Conservation (phyloP, 2,797 vertebrate genomes). For the Xiphorhynchus erythropygius region DNA sequence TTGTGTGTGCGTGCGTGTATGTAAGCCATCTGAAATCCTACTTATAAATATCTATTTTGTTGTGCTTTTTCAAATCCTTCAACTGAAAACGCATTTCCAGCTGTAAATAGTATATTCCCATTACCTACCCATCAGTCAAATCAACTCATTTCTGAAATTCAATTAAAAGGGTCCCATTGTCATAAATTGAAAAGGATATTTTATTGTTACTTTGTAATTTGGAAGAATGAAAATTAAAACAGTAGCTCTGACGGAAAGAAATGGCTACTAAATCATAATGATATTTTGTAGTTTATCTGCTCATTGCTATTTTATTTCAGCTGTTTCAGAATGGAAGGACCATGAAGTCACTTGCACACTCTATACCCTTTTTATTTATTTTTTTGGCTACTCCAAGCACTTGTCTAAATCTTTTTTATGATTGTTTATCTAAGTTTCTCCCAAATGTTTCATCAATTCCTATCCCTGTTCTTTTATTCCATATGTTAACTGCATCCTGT, state of each 20-base stretch:
- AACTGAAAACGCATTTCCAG: background rate
- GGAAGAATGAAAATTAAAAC: constrained; percentile 61
- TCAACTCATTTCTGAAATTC: constrained; percentile 32
- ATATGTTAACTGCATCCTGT: constrained; percentile 63
- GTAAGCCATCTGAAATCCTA: background rate
- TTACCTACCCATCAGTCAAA: constrained; percentile 49
- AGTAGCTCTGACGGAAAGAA: constrained; percentile 55
- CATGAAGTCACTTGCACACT: constrained; percentile 38
- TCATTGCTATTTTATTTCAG: constrained; percentile 63
- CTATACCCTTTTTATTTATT: constrained; percentile 47
- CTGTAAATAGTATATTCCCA: constrained; percentile 29
- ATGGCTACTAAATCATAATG: constrained; percentile 56
- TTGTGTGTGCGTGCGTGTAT: background rate
- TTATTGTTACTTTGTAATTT: constrained; percentile 64
- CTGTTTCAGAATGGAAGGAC: constrained; percentile 46
- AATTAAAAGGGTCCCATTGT: constrained; percentile 15
- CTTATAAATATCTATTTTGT: constrained; percentile 31
- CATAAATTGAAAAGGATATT: constrained; percentile 12
- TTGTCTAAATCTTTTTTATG: constrained; percentile 64
- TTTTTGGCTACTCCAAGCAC: constrained; percentile 54
- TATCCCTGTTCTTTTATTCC: constrained; percentile 56
- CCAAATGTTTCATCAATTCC: constrained; percentile 64
- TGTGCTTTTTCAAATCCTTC: constrained; percentile 22
- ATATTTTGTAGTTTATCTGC: constrained; percentile 64
- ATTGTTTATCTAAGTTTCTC: constrained; percentile 65